A percentile compares a stretch with the other conserved stretches of the same genome.
Evolutionary conservation across 2,888 invertebrate genomes (phyloP).

Genomic region (Biston stratarius): DNA sequence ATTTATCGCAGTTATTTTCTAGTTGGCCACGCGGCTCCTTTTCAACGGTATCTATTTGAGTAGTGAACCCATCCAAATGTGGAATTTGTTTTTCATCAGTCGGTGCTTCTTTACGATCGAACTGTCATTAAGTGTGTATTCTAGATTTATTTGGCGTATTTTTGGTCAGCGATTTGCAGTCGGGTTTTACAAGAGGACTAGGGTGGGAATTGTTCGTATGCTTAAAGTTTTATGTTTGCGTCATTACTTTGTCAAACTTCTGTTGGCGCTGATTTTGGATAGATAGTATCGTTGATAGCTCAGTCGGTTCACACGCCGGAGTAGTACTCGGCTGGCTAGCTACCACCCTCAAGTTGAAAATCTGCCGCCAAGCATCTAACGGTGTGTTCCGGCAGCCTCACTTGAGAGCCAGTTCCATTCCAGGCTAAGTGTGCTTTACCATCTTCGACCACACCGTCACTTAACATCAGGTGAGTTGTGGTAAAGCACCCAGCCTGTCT

Average conservation of each 20-base stretch:
- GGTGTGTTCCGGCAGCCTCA: no score
- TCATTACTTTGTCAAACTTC: constrained; percentile 49
- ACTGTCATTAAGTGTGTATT: constrained; percentile 77
- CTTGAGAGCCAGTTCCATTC: no score
- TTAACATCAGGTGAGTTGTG: no score
- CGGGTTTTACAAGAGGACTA: constrained; percentile 18
- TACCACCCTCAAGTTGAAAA: no score
- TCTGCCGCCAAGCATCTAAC: no score
- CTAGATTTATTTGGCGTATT: constrained; percentile 77
- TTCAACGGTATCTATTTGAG: constrained; percentile 84
- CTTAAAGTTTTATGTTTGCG: constrained; percentile 57
- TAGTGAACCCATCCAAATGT: constrained; percentile 75
- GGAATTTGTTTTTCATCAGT: constrained; percentile 84
- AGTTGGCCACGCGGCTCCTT: constrained; percentile 77
- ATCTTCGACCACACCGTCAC: no score
- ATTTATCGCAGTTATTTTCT: constrained; percentile 47
- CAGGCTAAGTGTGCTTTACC: no score
- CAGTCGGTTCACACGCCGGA: no score
- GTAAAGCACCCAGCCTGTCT: no score
- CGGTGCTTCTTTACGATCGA: constrained; percentile 71
- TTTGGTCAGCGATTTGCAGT: constrained; percentile 61
- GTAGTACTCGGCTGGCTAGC: no score
- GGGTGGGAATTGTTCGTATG: constrained; percentile 66
- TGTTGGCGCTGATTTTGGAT: neutral
- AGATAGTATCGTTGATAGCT: neutral